Evolutionary conservation across 2,888 invertebrate species (phyloP).

Genomic region (Lordiphosa fenestrarum): DNA sequence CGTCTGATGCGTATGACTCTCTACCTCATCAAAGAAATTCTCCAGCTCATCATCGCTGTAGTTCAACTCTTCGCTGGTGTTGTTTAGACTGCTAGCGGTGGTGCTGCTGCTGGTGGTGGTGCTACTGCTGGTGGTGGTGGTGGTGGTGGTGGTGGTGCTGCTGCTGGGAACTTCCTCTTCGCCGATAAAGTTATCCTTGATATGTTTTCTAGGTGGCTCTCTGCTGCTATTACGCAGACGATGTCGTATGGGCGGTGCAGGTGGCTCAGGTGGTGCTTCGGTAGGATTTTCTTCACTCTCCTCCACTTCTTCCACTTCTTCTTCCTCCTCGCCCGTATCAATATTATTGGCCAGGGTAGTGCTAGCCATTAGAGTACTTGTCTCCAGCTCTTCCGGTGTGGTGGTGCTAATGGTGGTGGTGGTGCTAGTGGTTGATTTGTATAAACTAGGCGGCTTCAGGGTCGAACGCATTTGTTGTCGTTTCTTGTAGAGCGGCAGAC

Average conservation of each 20-base stretch:
- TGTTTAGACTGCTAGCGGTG: not conserved
- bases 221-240: conserved; percentile 28
- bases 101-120: conserved; percentile 13
- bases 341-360: not conserved
- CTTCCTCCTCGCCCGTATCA: not conserved
- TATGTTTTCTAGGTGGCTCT: conserved; percentile 31
- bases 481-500: conserved; percentile 76
- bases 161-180: conserved; percentile 47
- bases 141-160: conserved; percentile 29
- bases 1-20: conserved; percentile 49
- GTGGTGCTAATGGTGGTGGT: conserved; percentile 14
- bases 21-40: conserved; percentile 74
- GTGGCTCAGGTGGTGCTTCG: conserved; percentile 5
- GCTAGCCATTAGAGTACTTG: conserved; percentile 9
- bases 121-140: not conserved
- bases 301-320: not conserved
- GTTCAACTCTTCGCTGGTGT: conserved; percentile 32
- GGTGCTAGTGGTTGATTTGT: conserved; percentile 45
- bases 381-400: conserved; percentile 13
- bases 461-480: conserved; percentile 72
- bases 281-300: conserved; percentile 3
- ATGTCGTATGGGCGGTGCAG: conserved; percentile 24
- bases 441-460: conserved; percentile 57
- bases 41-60: conserved; percentile 67
- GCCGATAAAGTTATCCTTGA: conserved; percentile 44